Conservation (phyloP, 2,888 invertebrate genomes). For the Pharmacophagus antenor region DNA sequence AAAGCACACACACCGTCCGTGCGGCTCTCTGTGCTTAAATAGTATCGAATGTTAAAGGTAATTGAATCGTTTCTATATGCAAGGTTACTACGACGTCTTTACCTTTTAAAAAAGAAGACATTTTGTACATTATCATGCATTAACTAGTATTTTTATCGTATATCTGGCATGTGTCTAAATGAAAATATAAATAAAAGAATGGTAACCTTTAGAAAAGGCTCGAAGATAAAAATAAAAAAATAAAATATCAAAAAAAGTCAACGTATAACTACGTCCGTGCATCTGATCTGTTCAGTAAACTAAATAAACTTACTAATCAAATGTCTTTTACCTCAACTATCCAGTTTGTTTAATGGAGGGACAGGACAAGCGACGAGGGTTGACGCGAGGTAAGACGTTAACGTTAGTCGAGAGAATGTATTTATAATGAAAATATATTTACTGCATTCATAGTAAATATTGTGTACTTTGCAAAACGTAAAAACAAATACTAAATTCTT, state of each 20-base stretch:
- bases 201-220: too few relatives aligned
- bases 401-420: constrained; percentile 22
- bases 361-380: constrained; percentile 24
- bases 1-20: constrained; percentile 19
- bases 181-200: too few relatives aligned
- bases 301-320: constrained; percentile 36
- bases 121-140: too few relatives aligned
- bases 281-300: constrained; percentile 27
- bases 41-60: constrained; percentile 27
- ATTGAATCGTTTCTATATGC: constrained; percentile 19
- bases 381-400: constrained; percentile 30
- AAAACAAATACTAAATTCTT: too few relatives aligned
- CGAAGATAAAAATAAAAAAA: too few relatives aligned
- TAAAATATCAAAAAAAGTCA: background rate
- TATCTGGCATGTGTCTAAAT: too few relatives aligned
- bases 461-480: too few relatives aligned
- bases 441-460: too few relatives aligned
- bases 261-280: background rate
- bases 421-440: constrained; percentile 8
- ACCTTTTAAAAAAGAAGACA: too few relatives aligned
- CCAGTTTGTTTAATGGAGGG: constrained; percentile 33
- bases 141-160: too few relatives aligned
- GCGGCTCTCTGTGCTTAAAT: constrained; percentile 10
- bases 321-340: constrained; percentile 35
- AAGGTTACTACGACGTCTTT: too few relatives aligned